phyloP scores from a whole-genome alignment of 2,888 invertebrate species.

The Didymodactylos carnosus region DNA sequence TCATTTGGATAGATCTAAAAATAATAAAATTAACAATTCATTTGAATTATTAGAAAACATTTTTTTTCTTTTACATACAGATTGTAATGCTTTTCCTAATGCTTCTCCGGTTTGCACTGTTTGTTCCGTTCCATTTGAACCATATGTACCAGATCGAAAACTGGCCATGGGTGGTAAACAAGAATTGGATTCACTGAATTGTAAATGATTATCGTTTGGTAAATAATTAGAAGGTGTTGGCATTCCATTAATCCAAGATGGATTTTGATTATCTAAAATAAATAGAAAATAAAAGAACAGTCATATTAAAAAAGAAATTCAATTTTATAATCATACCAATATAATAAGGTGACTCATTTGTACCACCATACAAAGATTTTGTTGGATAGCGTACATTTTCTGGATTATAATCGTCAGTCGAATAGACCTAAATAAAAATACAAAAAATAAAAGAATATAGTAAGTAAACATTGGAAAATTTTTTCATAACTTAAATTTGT shows the following conservation, averaged over 20 bases:
- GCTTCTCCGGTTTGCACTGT: not conserved
- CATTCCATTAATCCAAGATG: no score
- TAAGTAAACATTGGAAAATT: no score
- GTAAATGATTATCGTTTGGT: not conserved
- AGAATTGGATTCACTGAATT: not conserved
- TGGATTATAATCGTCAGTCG: not conserved
- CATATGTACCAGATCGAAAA: not conserved
- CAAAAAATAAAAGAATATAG: no score
- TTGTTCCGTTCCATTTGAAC: not conserved
- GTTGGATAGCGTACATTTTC: not conserved
- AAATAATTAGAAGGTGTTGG: not conserved
- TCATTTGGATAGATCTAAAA: not conserved
- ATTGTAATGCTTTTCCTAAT: not conserved
- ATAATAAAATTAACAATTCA: not conserved
- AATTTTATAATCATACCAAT: not conserved
- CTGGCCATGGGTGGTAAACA: not conserved
- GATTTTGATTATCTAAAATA: not conserved
- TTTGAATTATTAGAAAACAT: no score
- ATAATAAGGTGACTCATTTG: not conserved
- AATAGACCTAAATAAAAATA: not conserved
- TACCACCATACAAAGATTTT: not conserved
- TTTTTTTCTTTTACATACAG: not conserved
- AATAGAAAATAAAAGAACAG: not conserved
- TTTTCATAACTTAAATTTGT: no score
- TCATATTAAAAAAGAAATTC: not conserved